Conservation (phyloP, 2,113 vertebrate species). For the Colistium nudipinnis region DNA sequence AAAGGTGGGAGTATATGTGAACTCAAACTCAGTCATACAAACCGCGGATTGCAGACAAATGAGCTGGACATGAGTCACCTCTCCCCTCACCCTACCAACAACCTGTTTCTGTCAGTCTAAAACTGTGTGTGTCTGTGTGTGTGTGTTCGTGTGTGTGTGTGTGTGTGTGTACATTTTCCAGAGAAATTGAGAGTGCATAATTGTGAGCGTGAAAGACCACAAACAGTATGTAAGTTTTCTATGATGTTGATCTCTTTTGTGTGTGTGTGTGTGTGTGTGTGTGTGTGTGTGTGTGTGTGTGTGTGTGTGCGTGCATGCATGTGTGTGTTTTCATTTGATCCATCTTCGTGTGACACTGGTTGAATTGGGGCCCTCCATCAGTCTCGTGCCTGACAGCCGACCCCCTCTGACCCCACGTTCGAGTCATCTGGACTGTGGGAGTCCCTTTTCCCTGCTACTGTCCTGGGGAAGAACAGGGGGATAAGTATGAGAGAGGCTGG, state of each 20-base stretch:
- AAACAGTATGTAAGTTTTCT: not conserved
- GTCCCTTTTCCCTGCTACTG: constrained; percentile 61
- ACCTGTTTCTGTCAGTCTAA: constrained; percentile 87
- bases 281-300: not conserved
- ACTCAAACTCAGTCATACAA: constrained; percentile 47
- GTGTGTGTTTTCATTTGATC: constrained; percentile 77
- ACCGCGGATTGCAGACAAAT: constrained; percentile 59
- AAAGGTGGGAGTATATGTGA: constrained; percentile 26
- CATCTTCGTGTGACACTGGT: constrained; percentile 87
- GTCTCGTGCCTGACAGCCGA: constrained; percentile 69
- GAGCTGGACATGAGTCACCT: constrained; percentile 73
- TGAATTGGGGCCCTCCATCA: constrained; percentile 73
- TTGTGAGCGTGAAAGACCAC: not conserved
- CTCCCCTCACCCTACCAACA: constrained; percentile 67
- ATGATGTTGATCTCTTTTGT: not conserved
- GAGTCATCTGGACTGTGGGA: constrained; percentile 62
- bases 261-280: not conserved
- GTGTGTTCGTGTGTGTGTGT: constrained; percentile 28
- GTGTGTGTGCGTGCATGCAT: constrained; percentile 4
- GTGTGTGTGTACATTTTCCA: constrained; percentile 5
- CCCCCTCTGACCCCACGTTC: constrained; percentile 49
- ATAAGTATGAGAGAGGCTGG: not conserved
- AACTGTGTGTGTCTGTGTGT: constrained; percentile 18
- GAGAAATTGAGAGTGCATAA: not conserved
- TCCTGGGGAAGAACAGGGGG: not conserved